Base-by-base conservation (phyloP, 2,113 vertebrate genomes). In the Pluvialis apricaria region DNA sequence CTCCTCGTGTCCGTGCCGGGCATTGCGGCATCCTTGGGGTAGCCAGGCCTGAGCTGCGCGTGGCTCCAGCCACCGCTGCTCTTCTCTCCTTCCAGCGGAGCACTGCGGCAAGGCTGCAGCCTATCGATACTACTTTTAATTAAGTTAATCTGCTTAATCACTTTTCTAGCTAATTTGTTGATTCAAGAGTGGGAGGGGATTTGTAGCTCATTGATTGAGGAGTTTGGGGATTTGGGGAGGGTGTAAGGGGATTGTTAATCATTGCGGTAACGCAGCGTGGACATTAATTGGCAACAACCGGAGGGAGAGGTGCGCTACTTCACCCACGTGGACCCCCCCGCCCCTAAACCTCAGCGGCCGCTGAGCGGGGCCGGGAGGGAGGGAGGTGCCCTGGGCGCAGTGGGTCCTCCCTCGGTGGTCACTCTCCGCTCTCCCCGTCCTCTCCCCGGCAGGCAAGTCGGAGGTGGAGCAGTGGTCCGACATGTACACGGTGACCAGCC, bases 401-500 rank as follows among this genome's bases (percentile, higher is more conserved):
- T 21, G 6, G 49, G 22, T 51, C 22, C 49, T 51, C 24, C 68
- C 17, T 31, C 2, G 18, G 6, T 11, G 28, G 2, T 72, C 65
- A 40, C 58, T 11, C 21, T 60, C 15, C 9, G 0, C 58, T 10
- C 34, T 38, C n/a, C 14, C 15, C 31, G 25, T 10, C 13, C 47
- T 70, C 42, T 61, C 47, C 44, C 44, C 11, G 5, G 15, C 96
- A 97, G 99, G 99, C 79, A 99, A 99, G 77, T 98, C 98, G 3
- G 98, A 98, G 51, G 98, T 99, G 94, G 99, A 99, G 93, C 98
- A 99, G 92, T 98, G 98, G 98, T 99, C 98, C 0, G 99, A 99
- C 95, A 99, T 99, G 99, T 99, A 98, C 98, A 99, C 99, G 0
- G 99, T 99, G 97, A 99, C 98, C 82, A 99, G 99, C 80, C 98